Evolutionary conservation across 2,113 vertebrate species (phyloP), one percentile per base, ranked within the genome.

Genomic region (Ornithorhynchus anatinus): DNA sequence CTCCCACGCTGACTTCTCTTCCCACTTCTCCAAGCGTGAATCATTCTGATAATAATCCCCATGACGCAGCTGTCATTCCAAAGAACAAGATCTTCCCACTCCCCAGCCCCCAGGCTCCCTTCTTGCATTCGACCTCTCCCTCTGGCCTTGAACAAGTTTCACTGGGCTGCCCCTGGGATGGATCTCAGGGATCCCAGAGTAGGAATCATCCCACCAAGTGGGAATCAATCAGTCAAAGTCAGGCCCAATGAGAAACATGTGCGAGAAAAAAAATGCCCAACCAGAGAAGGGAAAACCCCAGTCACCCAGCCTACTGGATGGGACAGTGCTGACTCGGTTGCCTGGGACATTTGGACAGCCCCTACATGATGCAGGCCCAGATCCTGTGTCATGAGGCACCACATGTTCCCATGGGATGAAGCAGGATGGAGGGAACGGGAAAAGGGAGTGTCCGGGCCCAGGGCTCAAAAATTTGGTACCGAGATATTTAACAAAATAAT

Each of bases 311-410:
- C 32, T 45, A 5, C 35, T 62, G 35, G 73, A 66, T 59, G 69
- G 63, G 78, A 52, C 27, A 27, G 32, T 70, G 58, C 68, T 82
- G 31, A 35, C 58, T 67, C 74, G 45, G 45, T 22, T 14, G 45
- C 50, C 48, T 75, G 68, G 74, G 59, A 82, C 70, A 52, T 36
- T 0, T 0, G 65, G 76, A 65, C 72, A 79, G 74, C 27, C 44
- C 69, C 53, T 67, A 40, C 44, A 77, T 27, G 64, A 64, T 25
- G 60, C 61, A 15, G 76, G 54, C 81, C 85, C 76, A 79, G 81
- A 79, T 53, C 61, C 27, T 63, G 59, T 72, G 39, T 54, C 72
- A 69, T 43, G 20, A 45, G 77, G 71, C 59, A 75, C 45, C 54
- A 59, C 29, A 50, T 56, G 42, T 63, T 72, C 68, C 14, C 70